Conservation (phyloP, 1,140 invertebrate species). For the Microplitis mediator region DNA sequence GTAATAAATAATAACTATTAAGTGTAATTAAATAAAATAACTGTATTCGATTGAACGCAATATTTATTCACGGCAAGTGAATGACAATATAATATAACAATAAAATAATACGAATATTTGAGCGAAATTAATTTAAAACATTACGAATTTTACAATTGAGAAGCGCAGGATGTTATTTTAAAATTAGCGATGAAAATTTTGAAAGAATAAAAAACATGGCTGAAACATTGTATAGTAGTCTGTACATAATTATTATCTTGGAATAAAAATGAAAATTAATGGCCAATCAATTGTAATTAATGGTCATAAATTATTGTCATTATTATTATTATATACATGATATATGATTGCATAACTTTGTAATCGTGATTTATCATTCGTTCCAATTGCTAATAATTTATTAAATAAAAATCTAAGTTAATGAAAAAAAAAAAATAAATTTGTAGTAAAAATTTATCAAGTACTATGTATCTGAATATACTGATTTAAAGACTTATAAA, state of each 20-base stretch:
- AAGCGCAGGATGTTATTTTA: background rate
- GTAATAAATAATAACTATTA: too few relatives aligned
- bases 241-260: background rate
- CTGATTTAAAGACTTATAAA: too few relatives aligned
- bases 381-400: conserved; percentile 1
- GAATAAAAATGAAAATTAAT: background rate
- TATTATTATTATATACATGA: too few relatives aligned
- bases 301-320: background rate
- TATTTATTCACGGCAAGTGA: background rate
- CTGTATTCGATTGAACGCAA: background rate
- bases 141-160: background rate
- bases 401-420: background rate
- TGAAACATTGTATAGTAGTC: background rate
- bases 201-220: background rate
- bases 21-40: too few relatives aligned
- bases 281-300: conserved; percentile 2
- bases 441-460: too few relatives aligned
- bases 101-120: background rate
- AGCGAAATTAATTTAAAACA: background rate
- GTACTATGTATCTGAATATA: too few relatives aligned
- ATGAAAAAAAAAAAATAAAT: background rate
- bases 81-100: too few relatives aligned
- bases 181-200: background rate
- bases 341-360: conserved; percentile 9
- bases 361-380: conserved; percentile 10